These are phyloP conservation scores for Sander vitreus DNA, from an alignment of 2,113 vertebrate species.

Conservation along the genomic window DNA sequence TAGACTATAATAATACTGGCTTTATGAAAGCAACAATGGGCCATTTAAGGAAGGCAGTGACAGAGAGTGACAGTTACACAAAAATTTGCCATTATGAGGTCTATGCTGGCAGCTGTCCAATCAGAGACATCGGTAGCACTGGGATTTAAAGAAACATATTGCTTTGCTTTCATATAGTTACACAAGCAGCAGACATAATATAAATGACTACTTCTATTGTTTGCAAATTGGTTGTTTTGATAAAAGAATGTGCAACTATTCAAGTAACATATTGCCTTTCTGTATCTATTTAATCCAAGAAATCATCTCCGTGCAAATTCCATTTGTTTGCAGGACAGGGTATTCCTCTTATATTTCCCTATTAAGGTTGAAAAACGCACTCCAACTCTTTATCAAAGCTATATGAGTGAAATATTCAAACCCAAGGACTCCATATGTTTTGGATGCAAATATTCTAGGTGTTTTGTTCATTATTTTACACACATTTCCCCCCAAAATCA, in stretches of 20 bases:
- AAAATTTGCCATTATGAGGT: conserved; percentile 45
- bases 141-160: background rate
- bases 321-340: background rate
- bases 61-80: conserved; percentile 41
- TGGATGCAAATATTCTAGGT: too few relatives aligned
- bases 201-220: background rate
- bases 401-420: too few relatives aligned
- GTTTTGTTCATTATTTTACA: background rate
- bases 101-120: conserved; percentile 19
- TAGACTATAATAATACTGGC: conserved; percentile 14
- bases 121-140: background rate
- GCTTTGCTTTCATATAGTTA: background rate
- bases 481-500: background rate
- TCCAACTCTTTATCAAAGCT: too few relatives aligned
- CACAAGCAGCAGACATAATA: background rate
- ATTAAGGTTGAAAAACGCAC: background rate
- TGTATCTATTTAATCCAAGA: background rate
- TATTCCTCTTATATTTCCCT: background rate
- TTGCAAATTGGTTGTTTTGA: background rate
- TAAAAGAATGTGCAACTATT: background rate
- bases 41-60: conserved; percentile 22
- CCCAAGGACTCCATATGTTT: too few relatives aligned
- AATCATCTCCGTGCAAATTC: background rate
- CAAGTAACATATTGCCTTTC: background rate
- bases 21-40: conserved; percentile 24